Evolutionary conservation across 2,797 vertebrate genomes (phyloP), one percentile per base, ranked within the genome.

Genomic region (Luscinia megarhynchos): DNA sequence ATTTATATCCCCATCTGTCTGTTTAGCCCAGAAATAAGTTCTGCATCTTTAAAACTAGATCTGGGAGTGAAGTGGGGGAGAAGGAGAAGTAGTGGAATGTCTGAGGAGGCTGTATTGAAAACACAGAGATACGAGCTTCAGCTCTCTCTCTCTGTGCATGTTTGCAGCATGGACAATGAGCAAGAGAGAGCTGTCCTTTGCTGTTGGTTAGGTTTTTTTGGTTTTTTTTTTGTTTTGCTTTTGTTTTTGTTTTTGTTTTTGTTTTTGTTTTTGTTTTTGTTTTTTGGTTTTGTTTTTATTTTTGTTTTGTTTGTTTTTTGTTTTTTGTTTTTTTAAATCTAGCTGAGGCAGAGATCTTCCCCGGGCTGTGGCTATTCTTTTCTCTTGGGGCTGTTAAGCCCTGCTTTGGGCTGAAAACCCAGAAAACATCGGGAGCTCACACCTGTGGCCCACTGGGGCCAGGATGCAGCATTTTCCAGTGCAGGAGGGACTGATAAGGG

Each of bases 401-500:
- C 23, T 38, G 51, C 3, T 46, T 15, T 46, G 41, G 17, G 5
- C 12, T 9, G 8, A 64, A 36, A 45, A 36, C 13, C 10, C 5
- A 8, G 16, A 36, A 24, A 45, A 10, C 30, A 20, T 2, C 0
- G 0, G 16, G 16, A 64, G 16, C n/a, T 45, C 40, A 16, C 22
- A 5, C 27, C 13, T 66, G 61, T 45, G n/a, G 6, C 50, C 13
- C 40, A 45, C 6, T 1, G 1, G 46, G 12, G 11, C 4, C 1
- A 1, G 38, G 40, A 19, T 1, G 3, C 1, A 1, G 16, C 5
- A 30, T 36, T 54, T 55, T 9, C 61, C n/a, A 8, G 2, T 1
- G 0, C 17, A 4, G 16, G 40, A 36, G n/a, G 6, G 27, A 10
- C n/a, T 21, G 41, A 30, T 12, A 5, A 20, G 41, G 32, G 51